Conservation (phyloP, 2,888 invertebrate genomes). For the Heliconius ethilla region DNA sequence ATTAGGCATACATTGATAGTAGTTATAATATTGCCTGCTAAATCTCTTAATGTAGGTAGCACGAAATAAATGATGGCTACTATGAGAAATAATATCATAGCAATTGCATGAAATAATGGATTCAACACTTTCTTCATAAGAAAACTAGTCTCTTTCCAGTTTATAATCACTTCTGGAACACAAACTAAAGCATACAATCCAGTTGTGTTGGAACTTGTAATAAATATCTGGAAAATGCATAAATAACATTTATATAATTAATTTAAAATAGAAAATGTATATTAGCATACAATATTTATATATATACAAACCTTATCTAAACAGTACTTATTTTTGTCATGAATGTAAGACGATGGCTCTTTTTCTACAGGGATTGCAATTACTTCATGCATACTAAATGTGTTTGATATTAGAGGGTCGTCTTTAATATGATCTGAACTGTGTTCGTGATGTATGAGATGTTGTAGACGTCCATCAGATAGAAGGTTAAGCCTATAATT, state of each 20-base stretch:
- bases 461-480: slow-evolving; percentile 87
- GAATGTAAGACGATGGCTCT: slow-evolving; percentile 85
- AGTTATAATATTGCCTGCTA: slow-evolving; percentile 92
- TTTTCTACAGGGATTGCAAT: slow-evolving; percentile 73
- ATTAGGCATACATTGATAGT: slow-evolving; percentile 90
- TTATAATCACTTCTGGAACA: slow-evolving; percentile 85
- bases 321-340: slow-evolving; percentile 89
- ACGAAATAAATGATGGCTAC: slow-evolving; percentile 92
- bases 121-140: slow-evolving; percentile 88
- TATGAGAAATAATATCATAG: slow-evolving; percentile 86
- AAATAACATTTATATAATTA: not conserved
- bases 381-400: slow-evolving; percentile 64
- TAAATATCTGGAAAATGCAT: slow-evolving; percentile 70
- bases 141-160: slow-evolving; percentile 88
- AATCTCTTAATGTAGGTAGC: slow-evolving; percentile 89
- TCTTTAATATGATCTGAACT: slow-evolving; percentile 72
- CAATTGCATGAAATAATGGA: slow-evolving; percentile 88
- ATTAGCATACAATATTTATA: not conserved
- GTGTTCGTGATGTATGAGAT: slow-evolving; percentile 84
- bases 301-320: slow-evolving; percentile 86
- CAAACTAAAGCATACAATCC: slow-evolving; percentile 88
- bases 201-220: slow-evolving; percentile 77
- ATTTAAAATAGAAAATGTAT: not conserved
- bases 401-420: slow-evolving; percentile 56
- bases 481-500: slow-evolving; percentile 79